Evolutionary conservation across 2,888 invertebrate genomes (phyloP).

Genomic region (Chrysina gloriosa): DNA sequence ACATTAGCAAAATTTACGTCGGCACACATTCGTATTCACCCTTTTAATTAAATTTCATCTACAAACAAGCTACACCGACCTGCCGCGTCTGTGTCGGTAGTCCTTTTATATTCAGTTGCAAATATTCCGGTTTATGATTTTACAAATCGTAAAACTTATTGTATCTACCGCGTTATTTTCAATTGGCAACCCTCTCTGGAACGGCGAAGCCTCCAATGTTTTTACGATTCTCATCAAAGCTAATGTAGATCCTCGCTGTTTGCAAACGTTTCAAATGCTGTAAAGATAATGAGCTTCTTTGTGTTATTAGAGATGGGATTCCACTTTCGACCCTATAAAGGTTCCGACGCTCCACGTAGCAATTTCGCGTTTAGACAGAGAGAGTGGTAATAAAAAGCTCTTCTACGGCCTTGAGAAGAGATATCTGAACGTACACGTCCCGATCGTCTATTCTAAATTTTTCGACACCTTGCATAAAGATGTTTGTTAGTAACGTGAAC

Average conservation of each 20-base stretch:
- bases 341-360: too few relatives aligned
- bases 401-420: too few relatives aligned
- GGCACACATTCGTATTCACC: too few relatives aligned
- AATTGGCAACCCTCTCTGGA: neutral
- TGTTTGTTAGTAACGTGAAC: too few relatives aligned
- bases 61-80: too few relatives aligned
- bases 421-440: too few relatives aligned
- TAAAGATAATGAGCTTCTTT: neutral
- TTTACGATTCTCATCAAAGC: neutral
- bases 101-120: neutral
- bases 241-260: neutral
- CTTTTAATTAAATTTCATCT: too few relatives aligned
- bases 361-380: too few relatives aligned
- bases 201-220: neutral
- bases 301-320: neutral
- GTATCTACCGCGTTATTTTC: neutral
- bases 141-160: conserved; percentile 1
- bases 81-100: neutral
- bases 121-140: neutral
- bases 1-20: too few relatives aligned
- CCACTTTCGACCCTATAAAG: neutral
- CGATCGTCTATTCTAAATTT: too few relatives aligned
- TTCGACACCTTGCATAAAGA: too few relatives aligned
- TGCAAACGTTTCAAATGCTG: neutral
- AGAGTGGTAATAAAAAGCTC: too few relatives aligned